These are phyloP conservation scores for Platycheirus albimanus DNA, from an alignment of 2,888 invertebrate genomes.

Conservation along the genomic window DNA sequence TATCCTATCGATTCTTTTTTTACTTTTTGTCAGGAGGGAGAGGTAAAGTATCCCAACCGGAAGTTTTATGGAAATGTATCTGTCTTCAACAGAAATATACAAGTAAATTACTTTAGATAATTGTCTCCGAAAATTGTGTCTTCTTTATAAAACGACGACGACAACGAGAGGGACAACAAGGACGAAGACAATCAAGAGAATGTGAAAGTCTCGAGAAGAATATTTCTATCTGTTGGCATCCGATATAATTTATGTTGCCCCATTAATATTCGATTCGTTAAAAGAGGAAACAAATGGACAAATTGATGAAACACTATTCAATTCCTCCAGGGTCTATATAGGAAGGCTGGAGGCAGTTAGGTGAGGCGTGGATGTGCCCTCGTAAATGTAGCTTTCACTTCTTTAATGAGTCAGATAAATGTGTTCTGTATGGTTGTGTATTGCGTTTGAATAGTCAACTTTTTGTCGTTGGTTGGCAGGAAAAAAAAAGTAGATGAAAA, in stretches of 20 bases:
- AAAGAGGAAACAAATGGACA: constrained; percentile 33
- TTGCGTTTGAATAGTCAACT: too few species aligned
- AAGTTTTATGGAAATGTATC: constrained; percentile 47
- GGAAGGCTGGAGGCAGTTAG: background rate
- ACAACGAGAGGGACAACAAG: background rate
- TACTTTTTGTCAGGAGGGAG: too few species aligned
- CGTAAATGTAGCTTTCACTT: background rate
- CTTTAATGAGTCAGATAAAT: background rate
- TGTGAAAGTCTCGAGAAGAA: background rate
- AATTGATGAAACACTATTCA: constrained; percentile 46
- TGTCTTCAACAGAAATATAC: constrained; percentile 41
- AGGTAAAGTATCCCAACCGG: constrained; percentile 18
- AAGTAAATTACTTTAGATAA: constrained; percentile 49
- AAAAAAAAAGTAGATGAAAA: too few species aligned
- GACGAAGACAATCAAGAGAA: background rate
- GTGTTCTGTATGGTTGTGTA: too few species aligned
- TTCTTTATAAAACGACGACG: background rate
- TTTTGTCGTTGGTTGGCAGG: too few species aligned
- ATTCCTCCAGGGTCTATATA: too few species aligned
- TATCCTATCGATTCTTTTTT: constrained; percentile 15
- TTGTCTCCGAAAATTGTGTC: constrained; percentile 27
- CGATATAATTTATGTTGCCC: constrained; percentile 53
- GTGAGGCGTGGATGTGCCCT: background rate
- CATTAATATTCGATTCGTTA: constrained; percentile 60
- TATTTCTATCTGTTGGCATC: constrained; percentile 7